Conservation (phyloP, 2,888 invertebrate genomes). For the Hyles lineata region DNA sequence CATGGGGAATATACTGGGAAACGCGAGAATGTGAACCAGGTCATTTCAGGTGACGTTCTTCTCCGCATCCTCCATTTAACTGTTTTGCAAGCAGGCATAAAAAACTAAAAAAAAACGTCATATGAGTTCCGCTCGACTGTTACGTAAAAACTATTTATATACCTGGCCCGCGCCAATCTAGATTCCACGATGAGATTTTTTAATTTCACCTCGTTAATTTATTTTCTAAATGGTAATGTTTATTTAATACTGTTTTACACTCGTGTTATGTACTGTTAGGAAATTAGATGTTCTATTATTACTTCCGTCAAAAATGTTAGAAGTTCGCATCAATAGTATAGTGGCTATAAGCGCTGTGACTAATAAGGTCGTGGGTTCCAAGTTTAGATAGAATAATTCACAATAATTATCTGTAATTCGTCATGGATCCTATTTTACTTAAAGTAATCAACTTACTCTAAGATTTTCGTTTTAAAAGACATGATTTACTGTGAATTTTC, state of each 20-base stretch:
- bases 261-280: not conserved
- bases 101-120: not conserved
- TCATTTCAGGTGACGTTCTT: too few relatives aligned
- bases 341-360: too few relatives aligned
- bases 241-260: not conserved
- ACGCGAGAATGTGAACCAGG: too few relatives aligned
- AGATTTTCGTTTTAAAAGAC: not conserved
- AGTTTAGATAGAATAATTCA: too few relatives aligned
- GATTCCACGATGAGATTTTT: not conserved
- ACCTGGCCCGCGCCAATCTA: not conserved
- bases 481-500: too few relatives aligned
- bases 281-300: not conserved
- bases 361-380: too few relatives aligned
- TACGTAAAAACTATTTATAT: conserved; percentile 7
- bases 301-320: too few relatives aligned
- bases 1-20: too few relatives aligned
- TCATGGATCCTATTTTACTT: too few relatives aligned
- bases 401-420: too few relatives aligned
- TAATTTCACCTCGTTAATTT: conserved; percentile 19
- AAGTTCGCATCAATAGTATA: too few relatives aligned
- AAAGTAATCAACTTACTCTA: not conserved
- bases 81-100: not conserved
- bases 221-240: conserved; percentile 4
- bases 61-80: too few relatives aligned
- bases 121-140: not conserved